Evolutionary conservation across 2,888 invertebrate genomes (phyloP).

Genomic region (Carterocephalus palaemon): DNA sequence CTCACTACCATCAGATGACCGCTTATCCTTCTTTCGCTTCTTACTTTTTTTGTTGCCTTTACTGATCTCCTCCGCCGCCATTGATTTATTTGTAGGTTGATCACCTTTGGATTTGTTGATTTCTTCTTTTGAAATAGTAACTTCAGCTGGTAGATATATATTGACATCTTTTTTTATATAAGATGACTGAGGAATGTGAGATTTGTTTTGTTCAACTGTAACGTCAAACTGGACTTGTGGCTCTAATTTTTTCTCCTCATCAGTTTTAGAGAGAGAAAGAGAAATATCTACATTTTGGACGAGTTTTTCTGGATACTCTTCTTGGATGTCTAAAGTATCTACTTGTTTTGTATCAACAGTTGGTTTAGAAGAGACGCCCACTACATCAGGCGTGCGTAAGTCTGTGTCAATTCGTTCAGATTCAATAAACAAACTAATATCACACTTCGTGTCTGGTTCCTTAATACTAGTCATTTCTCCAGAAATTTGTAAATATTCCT

Average conservation of each 20-base stretch:
- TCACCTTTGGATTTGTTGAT: conserved; percentile 47
- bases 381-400: conserved; percentile 16
- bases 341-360: conserved; percentile 1
- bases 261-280: conserved; percentile 55
- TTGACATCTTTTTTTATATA: conserved; percentile 63
- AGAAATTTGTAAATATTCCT: neutral
- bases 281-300: conserved; percentile 57
- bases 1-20: conserved; percentile 50
- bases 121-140: conserved; percentile 46
- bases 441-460: conserved; percentile 39
- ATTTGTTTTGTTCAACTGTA: conserved; percentile 52
- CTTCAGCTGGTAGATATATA: conserved; percentile 52
- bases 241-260: conserved; percentile 40
- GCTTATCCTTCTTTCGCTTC: conserved; percentile 82
- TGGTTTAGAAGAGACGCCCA: neutral
- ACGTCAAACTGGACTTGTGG: conserved; percentile 59
- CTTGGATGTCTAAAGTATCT: neutral
- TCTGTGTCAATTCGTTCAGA: conserved; percentile 56
- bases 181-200: conserved; percentile 42
- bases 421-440: conserved; percentile 50
- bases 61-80: conserved; percentile 40
- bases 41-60: conserved; percentile 77
- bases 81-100: conserved; percentile 38
- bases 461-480: neutral
- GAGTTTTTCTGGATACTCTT: conserved; percentile 2